Evolutionary conservation across 2,797 vertebrate genomes (phyloP).

Genomic region (Syngnathus acus): DNA sequence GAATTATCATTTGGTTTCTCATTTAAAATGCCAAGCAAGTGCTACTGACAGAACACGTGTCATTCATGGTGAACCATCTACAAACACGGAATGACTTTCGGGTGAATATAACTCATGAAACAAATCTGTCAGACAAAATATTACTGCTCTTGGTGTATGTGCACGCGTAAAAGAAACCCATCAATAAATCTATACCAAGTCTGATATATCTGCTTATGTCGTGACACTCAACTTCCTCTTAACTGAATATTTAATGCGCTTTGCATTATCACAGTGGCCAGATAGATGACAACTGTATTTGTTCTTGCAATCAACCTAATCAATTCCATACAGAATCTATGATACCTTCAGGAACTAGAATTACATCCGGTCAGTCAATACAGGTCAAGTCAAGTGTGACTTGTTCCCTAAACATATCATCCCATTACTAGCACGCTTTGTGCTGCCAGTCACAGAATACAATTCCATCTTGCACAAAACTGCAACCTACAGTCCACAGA

Average conservation of each 20-base stretch:
- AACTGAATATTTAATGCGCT: conserved; percentile 60
- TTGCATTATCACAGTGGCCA: conserved; percentile 44
- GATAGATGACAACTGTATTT: conserved; percentile 29
- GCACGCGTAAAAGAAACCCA: conserved; percentile 28
- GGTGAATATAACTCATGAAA: conserved; percentile 86
- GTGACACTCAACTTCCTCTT: conserved; percentile 62
- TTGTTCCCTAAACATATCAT: neutral
- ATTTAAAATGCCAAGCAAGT: conserved; percentile 42
- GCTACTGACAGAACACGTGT: conserved; percentile 35
- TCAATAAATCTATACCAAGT: conserved; percentile 40
- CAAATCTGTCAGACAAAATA: conserved; percentile 74
- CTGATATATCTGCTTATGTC: conserved; percentile 65
- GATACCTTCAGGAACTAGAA: conserved; percentile 1
- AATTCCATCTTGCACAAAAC: neutral
- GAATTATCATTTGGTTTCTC: conserved; percentile 68
- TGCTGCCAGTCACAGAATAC: neutral
- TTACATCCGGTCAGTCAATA: neutral
- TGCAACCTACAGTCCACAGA: neutral
- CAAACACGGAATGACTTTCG: conserved; percentile 33
- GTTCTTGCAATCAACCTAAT: conserved; percentile 33
- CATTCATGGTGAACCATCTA: conserved; percentile 34
- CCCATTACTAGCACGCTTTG: neutral
- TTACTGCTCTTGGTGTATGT: conserved; percentile 26
- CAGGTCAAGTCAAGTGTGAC: neutral
- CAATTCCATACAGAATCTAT: conserved; percentile 23